Percentiles rank a stretch among this genome's conserved stretches.
phyloP scores from a whole-genome alignment of 2,888 invertebrate species.

The Temnothorax ravouxi region DNA sequence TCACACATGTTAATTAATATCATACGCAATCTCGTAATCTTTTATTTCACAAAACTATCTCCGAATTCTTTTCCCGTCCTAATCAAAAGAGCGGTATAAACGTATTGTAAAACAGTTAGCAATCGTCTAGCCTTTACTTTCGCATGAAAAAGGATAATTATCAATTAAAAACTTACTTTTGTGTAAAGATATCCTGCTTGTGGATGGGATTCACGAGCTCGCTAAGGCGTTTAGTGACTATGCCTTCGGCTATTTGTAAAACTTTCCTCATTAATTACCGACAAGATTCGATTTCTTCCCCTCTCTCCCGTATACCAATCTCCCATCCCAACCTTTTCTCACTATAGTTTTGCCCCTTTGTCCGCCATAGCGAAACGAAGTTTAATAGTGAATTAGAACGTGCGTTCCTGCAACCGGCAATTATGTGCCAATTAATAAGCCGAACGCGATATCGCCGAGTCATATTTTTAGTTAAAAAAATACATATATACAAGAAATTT shows the following conservation, averaged over 20 bases:
- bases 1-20: not conserved
- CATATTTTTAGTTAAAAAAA: constrained; percentile 37
- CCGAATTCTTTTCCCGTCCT: not conserved
- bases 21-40: not conserved
- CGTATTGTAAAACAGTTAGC: not conserved
- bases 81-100: not conserved
- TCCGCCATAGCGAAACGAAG: constrained; percentile 77
- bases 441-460: constrained; percentile 60
- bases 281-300: constrained; percentile 81
- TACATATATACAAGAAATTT: too few species aligned
- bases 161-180: constrained; percentile 78
- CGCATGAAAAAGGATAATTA: constrained; percentile 73
- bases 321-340: constrained; percentile 63
- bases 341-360: constrained; percentile 77
- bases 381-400: constrained; percentile 82
- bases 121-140: not conserved
- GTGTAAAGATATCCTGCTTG: constrained; percentile 74
- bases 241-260: constrained; percentile 83
- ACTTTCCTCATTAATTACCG: constrained; percentile 84
- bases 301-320: constrained; percentile 70
- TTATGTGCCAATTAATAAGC: constrained; percentile 78
- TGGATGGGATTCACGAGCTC: constrained; percentile 76
- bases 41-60: not conserved
- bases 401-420: constrained; percentile 70
- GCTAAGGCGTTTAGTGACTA: constrained; percentile 78